Conservation (phyloP, 2,113 vertebrate species). For the Uria lomvia region DNA sequence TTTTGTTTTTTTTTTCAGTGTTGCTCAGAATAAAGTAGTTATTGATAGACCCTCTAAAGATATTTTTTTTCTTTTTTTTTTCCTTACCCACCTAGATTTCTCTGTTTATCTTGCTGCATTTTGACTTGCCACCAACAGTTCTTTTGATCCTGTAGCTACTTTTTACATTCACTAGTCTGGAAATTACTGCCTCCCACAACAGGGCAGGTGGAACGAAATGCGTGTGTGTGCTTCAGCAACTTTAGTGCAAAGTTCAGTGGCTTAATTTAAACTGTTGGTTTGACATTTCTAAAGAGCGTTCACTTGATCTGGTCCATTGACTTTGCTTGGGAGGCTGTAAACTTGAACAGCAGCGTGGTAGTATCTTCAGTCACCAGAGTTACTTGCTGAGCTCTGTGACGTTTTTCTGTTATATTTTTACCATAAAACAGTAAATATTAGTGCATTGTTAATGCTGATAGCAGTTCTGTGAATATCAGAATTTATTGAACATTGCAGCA, state of each 20-base stretch:
- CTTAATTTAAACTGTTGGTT: slow-evolving; percentile 13
- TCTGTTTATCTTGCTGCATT: neutral
- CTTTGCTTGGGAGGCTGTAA: neutral
- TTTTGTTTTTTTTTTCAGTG: neutral
- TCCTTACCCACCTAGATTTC: neutral
- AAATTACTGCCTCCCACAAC: slow-evolving; percentile 23
- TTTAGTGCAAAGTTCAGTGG: neutral
- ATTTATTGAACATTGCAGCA: neutral
- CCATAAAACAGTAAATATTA: neutral
- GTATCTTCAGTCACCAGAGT: neutral
- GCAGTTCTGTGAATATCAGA: neutral
- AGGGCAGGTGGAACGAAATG: neutral
- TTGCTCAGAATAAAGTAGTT: neutral
- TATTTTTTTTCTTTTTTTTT: neutral
- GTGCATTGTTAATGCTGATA: neutral
- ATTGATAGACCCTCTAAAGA: neutral
- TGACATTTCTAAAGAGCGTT: slow-evolving; percentile 27
- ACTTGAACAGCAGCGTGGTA: neutral
- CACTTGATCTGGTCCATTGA: neutral
- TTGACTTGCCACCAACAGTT: neutral
- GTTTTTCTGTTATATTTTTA: neutral
- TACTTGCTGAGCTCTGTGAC: neutral
- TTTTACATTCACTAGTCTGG: neutral
- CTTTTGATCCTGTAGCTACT: neutral
- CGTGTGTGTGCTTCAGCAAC: neutral